Conservation (phyloP, 2,888 invertebrate species). For the Drosophila paracracens region DNA sequence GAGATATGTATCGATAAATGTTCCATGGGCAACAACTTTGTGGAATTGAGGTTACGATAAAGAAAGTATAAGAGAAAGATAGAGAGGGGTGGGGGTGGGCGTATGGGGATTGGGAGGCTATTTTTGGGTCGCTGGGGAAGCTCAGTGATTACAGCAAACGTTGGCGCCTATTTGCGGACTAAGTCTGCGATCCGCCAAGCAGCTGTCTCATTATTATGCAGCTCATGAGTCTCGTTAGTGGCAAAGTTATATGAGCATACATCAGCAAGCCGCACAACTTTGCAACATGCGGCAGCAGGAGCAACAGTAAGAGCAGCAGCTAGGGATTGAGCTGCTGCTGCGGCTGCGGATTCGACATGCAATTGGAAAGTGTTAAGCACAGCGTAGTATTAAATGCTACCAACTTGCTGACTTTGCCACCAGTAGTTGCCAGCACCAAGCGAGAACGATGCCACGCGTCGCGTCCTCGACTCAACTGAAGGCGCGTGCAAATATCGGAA, state of each 20-base stretch:
- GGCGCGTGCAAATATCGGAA: conserved; percentile 46
- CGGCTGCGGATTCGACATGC: conserved; percentile 48
- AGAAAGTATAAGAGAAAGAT: not conserved
- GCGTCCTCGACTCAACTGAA: conserved; percentile 23
- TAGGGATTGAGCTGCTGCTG: not conserved
- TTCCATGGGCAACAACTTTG: conserved; percentile 29
- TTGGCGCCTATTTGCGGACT: conserved; percentile 58
- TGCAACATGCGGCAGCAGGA: conserved; percentile 59
- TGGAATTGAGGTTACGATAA: conserved; percentile 2
- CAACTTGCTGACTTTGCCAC: conserved; percentile 55
- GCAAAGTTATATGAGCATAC: conserved; percentile 80
- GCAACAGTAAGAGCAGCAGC: not conserved
- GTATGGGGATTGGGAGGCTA: not conserved
- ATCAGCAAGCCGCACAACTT: conserved; percentile 74
- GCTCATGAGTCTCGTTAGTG: conserved; percentile 79
- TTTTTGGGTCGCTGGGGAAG: conserved; percentile 30
- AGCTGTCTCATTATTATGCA: conserved; percentile 72
- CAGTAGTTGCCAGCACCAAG: conserved; percentile 2
- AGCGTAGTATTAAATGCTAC: conserved; percentile 63
- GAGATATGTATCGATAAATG: conserved; percentile 45
- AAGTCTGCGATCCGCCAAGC: conserved; percentile 35
- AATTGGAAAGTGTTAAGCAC: conserved; percentile 77
- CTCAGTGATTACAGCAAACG: conserved; percentile 59
- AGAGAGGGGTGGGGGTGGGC: not conserved
- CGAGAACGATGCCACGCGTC: conserved; percentile 7